Conservation (phyloP, 37 sponge, comb jelly and placozoan species). For the Crambe crambe region DNA sequence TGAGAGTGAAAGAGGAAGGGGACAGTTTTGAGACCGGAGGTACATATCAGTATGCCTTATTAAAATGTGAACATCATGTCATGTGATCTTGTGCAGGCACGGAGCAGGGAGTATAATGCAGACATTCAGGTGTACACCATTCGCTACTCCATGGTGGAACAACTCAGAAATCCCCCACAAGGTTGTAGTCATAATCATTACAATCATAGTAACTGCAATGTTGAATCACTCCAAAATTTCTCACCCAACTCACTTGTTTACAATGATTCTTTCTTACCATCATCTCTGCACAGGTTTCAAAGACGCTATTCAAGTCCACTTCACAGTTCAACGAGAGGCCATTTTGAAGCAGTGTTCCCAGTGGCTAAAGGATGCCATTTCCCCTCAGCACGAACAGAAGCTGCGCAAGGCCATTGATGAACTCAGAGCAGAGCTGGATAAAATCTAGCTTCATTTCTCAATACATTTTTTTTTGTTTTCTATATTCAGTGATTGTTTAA, state of each 20-base stretch:
- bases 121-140: constrained; percentile 74
- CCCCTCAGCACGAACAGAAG: constrained; percentile 55
- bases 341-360: constrained; percentile 72
- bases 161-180: constrained; percentile 75
- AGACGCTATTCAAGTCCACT: constrained; percentile 76
- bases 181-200: constrained; percentile 28
- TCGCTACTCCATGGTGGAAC: constrained; percentile 85
- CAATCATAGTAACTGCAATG: no score
- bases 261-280: neutral
- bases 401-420: constrained; percentile 78
- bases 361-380: constrained; percentile 72
- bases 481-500: no score
- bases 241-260: neutral
- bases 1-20: no score
- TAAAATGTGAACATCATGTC: neutral
- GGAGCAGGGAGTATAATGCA: constrained; percentile 73
- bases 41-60: neutral
- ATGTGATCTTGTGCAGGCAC: constrained; percentile 33
- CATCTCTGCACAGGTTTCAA: constrained; percentile 55
- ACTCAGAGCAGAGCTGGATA: constrained; percentile 70
- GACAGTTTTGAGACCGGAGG: no score
- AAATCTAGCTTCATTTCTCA: constrained; percentile 6
- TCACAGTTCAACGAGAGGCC: constrained; percentile 59
- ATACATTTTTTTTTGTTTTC: no score
- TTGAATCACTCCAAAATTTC: neutral